Evolutionary conservation across 2,888 invertebrate genomes (phyloP), one percentile per base, ranked within the genome.

Genomic region (Panorpa germanica): DNA sequence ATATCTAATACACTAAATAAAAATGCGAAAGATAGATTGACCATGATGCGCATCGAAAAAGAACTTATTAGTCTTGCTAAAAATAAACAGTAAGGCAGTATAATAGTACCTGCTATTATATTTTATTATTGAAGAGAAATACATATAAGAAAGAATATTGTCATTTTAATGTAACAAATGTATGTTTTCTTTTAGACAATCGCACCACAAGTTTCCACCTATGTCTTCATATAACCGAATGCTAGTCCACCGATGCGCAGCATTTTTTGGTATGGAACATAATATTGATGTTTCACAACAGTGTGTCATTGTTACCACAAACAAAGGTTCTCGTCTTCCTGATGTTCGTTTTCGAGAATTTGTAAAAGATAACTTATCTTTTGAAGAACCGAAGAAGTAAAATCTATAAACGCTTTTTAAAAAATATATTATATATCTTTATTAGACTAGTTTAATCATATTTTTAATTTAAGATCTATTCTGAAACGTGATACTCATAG

Each of bases 191-290:
- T 21, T 34, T 29, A 48, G 48, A 2, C 49, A 76, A 76, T n/a
- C 69, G 70, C 38, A 67, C 69, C 43, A 69, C 75, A 80, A 80
- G 44, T 91, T 93, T 57, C 83, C 83, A 11, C 76, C 77, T 49
- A 85, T 90, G 78, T 81, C 88, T 35, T 90, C 91, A 31, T 95
- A 95, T 61, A 88, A 91, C 38, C 70, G 95, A 17, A 90, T 95
- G 91, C 56, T 95, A 42, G 86, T 93, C 2, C 95, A 95, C 52
- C 73, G 93, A 18, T 81, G 85, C 35, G 88, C 93, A 1, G 78
- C 88, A 11, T 82, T 82, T 47, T 93, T 91, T 57, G 88, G 90
- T 32, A 73, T 95, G 64, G 82, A 86, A 32, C 93, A 95, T 52
- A 86, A 88, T 47, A 74, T 91, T 13, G 93, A 93, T 56, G 69